Percentiles rank a stretch among this genome's conserved stretches.
phyloP scores from a whole-genome alignment of 2,888 invertebrate species.

The Latrodectus hesperus region DNA sequence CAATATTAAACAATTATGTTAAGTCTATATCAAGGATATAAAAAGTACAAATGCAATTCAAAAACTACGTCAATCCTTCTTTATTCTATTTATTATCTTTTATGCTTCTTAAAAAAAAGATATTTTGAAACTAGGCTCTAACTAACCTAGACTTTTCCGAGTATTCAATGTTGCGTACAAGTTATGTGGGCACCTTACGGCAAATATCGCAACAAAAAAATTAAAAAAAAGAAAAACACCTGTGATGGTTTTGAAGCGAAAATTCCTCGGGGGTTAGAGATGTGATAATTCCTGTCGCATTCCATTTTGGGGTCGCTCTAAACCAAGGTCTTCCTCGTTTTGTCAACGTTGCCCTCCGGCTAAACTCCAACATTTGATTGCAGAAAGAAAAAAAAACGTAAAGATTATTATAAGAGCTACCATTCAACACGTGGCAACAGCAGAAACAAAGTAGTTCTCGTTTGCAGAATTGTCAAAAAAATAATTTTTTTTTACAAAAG shows the following conservation, averaged over 20 bases:
- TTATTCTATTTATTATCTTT: too few species aligned
- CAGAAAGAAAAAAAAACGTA: constrained; percentile 1
- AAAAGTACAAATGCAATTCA: too few species aligned
- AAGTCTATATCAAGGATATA: too few species aligned
- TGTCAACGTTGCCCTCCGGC: constrained; percentile 18
- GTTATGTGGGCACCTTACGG: neutral
- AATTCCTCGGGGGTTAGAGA: constrained; percentile 1
- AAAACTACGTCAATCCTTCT: too few species aligned
- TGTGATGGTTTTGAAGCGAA: neutral
- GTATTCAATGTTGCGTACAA: too few species aligned
- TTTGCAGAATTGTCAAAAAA: too few species aligned
- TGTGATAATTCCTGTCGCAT: constrained; percentile 52
- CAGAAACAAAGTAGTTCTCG: too few species aligned
- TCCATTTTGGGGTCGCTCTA: constrained; percentile 28
- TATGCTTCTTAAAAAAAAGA: too few species aligned
- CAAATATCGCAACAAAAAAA: neutral
- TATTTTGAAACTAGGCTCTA: too few species aligned
- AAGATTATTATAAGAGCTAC: neutral
- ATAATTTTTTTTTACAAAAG: too few species aligned
- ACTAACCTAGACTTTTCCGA: too few species aligned
- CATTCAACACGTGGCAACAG: neutral
- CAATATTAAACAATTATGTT: too few species aligned
- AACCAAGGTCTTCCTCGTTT: constrained; percentile 44
- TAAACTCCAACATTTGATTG: neutral
- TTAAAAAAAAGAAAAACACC: neutral